Base-by-base conservation (phyloP, 2,113 vertebrate species). In the Lamprologus ornatipinnis region DNA sequence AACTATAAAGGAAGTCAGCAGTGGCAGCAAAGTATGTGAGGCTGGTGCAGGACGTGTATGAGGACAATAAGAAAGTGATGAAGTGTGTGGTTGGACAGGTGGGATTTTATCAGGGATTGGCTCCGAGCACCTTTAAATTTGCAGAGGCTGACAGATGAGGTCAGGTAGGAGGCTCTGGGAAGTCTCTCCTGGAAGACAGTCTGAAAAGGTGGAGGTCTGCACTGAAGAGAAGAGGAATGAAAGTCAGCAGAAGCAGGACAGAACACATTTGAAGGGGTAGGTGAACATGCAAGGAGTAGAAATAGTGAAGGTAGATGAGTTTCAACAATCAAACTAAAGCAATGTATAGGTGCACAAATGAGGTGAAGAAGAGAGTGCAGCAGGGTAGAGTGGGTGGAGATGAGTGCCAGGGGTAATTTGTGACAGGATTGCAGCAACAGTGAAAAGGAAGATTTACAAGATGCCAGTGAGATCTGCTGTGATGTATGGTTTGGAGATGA, bases 101-200 rank as follows among this genome's bases (percentile, higher is more conserved):
- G 60, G 17, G 33, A 65, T 65, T 37, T n/a, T 35, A 65, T 37
- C 31, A 65, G 17, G 33, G 17, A 65, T 65, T 65, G 10, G 60
- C 31, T 65, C 4, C 0, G 2, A 63, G 31, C 9, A 33, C 6
- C 3, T 19, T 33, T 53, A 0, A 14, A 15, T 58, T 10, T 2
- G 1, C 15, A 63, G 31, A 12, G 6, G 17, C 17, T 65, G 31
- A 65, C 31, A 65, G 4, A 35, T 35, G 31, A 35, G 60, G 60
- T 65, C 17, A 65, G 15, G 28, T 19, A 19, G 58, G 15, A 11
- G 28, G 58, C 6, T 63, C 28, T 63, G 15, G 28, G 28, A 63
- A 63, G 58, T 63, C 58, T 33, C 28, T 63, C 58, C 58, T 11
- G 2, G 58, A 65, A 7, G 60, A 65, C 31, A 12, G 60, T 7